Evolutionary conservation across 1,140 invertebrate species (phyloP).

Genomic region (Physella acuta): DNA sequence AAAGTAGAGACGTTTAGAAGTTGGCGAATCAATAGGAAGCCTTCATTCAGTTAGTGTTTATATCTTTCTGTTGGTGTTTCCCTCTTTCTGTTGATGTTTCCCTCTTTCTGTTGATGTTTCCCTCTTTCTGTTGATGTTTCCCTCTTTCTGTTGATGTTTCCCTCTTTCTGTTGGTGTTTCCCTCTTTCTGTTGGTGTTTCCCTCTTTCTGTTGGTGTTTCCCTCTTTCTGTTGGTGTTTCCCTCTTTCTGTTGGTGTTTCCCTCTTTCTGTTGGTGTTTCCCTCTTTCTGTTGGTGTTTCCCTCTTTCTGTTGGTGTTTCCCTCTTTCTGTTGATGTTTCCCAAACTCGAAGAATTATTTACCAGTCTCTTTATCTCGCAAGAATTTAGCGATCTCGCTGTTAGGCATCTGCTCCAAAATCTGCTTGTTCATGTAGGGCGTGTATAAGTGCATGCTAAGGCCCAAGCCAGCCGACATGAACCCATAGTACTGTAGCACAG

Average conservation of each 20-base stretch:
- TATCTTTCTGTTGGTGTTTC: no score
- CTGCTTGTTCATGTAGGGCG: no score
- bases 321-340: background rate
- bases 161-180: conserved; percentile 17
- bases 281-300: background rate
- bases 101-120: conserved; percentile 16
- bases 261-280: background rate
- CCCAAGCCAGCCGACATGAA: no score
- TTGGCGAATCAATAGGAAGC: no score
- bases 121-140: conserved; percentile 16
- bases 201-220: conserved; percentile 1
- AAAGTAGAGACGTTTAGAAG: no score
- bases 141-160: conserved; percentile 14
- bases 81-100: conserved; percentile 6
- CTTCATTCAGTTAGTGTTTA: no score
- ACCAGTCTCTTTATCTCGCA: no score
- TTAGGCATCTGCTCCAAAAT: no score
- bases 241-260: conserved; percentile 5
- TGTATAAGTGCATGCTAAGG: no score
- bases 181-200: conserved; percentile 5
- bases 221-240: conserved; percentile 10
- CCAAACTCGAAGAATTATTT: no score
- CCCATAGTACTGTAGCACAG: no score
- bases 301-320: background rate
- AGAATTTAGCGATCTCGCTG: no score